Evolutionary conservation across 2,113 vertebrate species (phyloP).

Genomic region (Cyphomyrus discorhynchus): DNA sequence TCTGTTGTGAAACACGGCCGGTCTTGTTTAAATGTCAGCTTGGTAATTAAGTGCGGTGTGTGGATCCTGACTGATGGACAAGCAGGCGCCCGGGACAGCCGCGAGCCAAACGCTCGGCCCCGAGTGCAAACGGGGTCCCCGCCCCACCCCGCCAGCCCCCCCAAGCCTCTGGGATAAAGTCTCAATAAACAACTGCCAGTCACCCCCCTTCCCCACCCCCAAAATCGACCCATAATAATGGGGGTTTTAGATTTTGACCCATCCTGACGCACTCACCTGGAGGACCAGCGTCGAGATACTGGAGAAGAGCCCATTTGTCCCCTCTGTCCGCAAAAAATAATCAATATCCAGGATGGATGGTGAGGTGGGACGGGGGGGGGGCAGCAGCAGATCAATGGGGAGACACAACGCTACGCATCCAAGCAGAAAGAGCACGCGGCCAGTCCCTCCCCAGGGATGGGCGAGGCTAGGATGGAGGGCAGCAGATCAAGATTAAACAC

Average conservation of each 20-base stretch:
- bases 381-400: conserved; percentile 53
- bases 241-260: neutral
- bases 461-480: conserved; percentile 42
- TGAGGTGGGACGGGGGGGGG: conserved; percentile 40
- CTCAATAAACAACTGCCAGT: conserved; percentile 1
- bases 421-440: conserved; percentile 47
- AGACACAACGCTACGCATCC: conserved; percentile 59
- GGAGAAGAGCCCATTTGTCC: conserved; percentile 41
- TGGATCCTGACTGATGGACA: neutral
- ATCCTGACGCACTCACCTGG: neutral
- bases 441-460: conserved; percentile 32
- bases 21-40: conserved; percentile 67
- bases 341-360: conserved; percentile 58
- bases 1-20: conserved; percentile 57
- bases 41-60: conserved; percentile 55
- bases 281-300: neutral
- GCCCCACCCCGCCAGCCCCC: too few relatives aligned
- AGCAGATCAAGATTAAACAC: conserved; percentile 27
- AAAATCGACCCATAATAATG: neutral
- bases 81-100: neutral
- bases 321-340: conserved; percentile 23
- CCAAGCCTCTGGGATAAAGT: neutral
- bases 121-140: neutral
- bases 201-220: neutral
- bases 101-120: conserved; percentile 9